phyloP scores from a whole-genome alignment of 1,140 invertebrate species.

The Phortica variegata region DNA sequence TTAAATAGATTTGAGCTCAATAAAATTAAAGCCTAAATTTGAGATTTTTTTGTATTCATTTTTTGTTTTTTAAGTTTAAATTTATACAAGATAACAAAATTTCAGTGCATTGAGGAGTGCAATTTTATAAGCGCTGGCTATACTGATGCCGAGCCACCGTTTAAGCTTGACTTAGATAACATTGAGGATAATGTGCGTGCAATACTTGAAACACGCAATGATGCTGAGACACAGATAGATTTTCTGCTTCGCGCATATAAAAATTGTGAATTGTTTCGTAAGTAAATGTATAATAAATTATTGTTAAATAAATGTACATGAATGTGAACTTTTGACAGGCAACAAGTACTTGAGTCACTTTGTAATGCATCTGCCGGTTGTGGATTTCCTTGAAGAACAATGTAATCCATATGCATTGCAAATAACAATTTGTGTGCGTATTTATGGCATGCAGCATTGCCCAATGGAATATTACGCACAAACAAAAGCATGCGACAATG shows the following conservation, averaged over 20 bases:
- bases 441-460: constrained; percentile 38
- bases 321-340: constrained; percentile 10
- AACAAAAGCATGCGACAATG: constrained; percentile 24
- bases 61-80: too few species aligned
- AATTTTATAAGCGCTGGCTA: constrained; percentile 33
- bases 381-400: constrained; percentile 33
- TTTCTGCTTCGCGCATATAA: constrained; percentile 29
- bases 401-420: constrained; percentile 38
- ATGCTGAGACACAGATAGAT: constrained; percentile 17
- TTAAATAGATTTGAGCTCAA: too few species aligned
- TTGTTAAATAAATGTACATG: background rate
- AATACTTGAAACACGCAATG: constrained; percentile 25
- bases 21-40: too few species aligned
- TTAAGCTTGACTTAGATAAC: constrained; percentile 24
- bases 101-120: constrained; percentile 40
- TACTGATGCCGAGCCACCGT: constrained; percentile 36
- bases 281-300: constrained; percentile 4
- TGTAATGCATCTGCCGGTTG: constrained; percentile 29
- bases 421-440: constrained; percentile 32
- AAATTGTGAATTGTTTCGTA: constrained; percentile 29
- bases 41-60: too few species aligned
- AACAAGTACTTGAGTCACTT: constrained; percentile 16
- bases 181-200: constrained; percentile 20
- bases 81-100: too few species aligned
- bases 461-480: constrained; percentile 25